phyloP scores from a whole-genome alignment of 2,113 vertebrate genomes.

The Phoenicopterus ruber region DNA sequence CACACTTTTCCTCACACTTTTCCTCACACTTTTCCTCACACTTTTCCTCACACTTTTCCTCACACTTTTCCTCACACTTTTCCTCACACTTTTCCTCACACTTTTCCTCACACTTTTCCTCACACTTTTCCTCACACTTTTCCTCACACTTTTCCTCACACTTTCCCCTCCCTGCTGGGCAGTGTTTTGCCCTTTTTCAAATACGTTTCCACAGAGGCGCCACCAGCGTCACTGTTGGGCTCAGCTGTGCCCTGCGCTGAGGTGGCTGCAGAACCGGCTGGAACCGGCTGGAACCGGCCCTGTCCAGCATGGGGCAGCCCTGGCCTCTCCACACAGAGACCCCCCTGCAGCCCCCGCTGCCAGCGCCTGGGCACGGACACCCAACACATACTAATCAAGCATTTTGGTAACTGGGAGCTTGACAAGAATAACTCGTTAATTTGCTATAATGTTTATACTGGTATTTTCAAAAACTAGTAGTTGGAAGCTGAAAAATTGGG shows the following conservation, averaged over 20 bases:
- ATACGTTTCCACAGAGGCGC: accelerated
- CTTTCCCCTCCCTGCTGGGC: background rate
- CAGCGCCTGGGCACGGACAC: accelerated
- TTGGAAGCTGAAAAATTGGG: background rate
- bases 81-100: too few species aligned
- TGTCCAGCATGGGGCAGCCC: background rate
- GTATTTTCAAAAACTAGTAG: background rate
- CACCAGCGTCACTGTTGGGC: background rate
- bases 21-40: too few species aligned
- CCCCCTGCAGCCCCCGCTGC: accelerated
- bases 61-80: too few species aligned
- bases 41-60: too few species aligned
- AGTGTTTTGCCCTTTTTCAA: background rate
- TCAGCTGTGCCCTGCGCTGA: background rate
- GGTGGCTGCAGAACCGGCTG: background rate
- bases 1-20: background rate
- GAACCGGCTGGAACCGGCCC: background rate
- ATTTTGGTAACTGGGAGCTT: background rate
- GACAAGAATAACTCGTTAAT: background rate
- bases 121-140: background rate
- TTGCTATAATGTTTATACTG: background rate
- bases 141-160: too few species aligned
- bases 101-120: background rate
- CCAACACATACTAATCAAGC: background rate
- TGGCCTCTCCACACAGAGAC: background rate